phyloP scores from a whole-genome alignment of 2,113 vertebrate genomes.

The Ctenomys sociabilis region DNA sequence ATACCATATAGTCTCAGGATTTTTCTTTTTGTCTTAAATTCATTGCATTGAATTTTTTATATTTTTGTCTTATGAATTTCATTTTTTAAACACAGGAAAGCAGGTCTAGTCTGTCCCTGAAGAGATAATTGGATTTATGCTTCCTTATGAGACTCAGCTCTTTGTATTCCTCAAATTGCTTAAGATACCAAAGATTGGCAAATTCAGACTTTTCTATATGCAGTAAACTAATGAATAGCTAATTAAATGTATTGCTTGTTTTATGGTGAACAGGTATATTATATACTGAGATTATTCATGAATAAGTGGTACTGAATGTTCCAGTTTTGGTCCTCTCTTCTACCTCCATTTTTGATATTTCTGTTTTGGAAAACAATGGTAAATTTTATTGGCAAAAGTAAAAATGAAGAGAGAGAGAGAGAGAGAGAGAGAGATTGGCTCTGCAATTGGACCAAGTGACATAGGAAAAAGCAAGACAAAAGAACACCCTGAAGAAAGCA shows the following conservation, averaged over 20 bases:
- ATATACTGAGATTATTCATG: neutral
- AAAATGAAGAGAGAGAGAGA: neutral
- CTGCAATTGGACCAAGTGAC: neutral
- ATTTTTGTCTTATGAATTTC: conserved; percentile 46
- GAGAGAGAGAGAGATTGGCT: neutral
- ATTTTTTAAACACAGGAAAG: neutral
- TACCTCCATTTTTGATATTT: neutral
- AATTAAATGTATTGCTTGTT: neutral
- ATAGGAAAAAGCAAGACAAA: neutral
- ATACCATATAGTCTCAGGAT: neutral
- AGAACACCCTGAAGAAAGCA: neutral
- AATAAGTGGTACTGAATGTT: neutral
- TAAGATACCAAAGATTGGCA: neutral
- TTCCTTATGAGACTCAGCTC: neutral
- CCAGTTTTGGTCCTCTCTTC: neutral
- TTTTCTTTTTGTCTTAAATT: neutral
- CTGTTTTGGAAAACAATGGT: neutral
- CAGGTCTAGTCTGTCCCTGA: neutral
- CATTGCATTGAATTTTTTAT: neutral
- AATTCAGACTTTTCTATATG: neutral
- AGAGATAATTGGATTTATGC: neutral
- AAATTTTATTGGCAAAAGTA: neutral
- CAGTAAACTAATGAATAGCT: neutral
- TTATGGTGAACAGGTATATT: neutral
- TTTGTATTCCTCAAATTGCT: neutral